A percentile compares a stretch with the other conserved stretches of the same genome.
These are phyloP conservation scores for Ardeotis arabs DNA, from an alignment of 2,113 vertebrate genomes.

Conservation along the genomic window DNA sequence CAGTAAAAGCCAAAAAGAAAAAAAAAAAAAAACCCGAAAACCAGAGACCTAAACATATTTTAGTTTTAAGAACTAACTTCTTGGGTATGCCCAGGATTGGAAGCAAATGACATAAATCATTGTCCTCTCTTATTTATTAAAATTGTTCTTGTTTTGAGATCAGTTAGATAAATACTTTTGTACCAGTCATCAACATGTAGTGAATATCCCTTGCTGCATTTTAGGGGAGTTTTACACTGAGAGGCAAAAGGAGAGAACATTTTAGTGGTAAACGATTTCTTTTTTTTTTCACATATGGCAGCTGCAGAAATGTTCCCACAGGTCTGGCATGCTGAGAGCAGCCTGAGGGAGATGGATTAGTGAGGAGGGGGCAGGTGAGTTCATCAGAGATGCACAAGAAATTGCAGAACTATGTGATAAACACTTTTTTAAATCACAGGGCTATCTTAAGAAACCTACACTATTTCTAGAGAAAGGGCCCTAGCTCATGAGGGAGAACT, in stretches of 20 bases:
- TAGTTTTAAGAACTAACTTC: neutral
- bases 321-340: neutral
- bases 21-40: neutral
- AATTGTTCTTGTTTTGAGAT: neutral
- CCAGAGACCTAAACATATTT: neutral
- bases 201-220: neutral
- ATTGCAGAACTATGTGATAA: conserved; percentile 9
- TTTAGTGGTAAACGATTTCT: neutral
- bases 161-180: neutral
- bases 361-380: neutral
- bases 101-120: neutral
- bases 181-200: neutral
- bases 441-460: neutral
- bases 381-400: neutral
- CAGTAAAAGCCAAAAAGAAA: neutral
- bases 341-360: neutral
- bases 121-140: neutral
- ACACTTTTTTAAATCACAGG: neutral
- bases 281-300: neutral
- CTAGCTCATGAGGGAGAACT: neutral
- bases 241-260: neutral
- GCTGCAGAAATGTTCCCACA: neutral
- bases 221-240: neutral
- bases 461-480: neutral
- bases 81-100: neutral